phyloP scores from a whole-genome alignment of 2,113 vertebrate genomes.

The Numenius arquata region DNA sequence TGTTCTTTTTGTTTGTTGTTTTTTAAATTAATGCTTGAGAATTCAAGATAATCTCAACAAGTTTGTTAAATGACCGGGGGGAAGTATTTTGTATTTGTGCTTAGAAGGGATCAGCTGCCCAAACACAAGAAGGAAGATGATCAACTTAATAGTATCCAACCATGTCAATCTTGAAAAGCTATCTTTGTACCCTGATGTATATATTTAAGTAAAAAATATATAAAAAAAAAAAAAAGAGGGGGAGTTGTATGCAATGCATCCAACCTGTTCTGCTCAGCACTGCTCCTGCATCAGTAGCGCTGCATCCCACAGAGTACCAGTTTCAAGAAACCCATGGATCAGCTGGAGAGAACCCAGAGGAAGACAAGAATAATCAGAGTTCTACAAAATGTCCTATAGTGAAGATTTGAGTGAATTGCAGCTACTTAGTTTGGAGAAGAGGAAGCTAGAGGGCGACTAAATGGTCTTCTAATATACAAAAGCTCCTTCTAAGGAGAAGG shows the following conservation, averaged over 20 bases:
- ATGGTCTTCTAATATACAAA: not conserved
- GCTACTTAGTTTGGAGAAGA: not conserved
- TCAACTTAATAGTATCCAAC: not conserved
- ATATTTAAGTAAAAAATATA: not conserved
- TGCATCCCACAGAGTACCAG: not conserved
- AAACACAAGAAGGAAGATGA: not conserved
- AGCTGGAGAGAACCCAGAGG: not conserved
- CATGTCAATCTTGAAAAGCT: not conserved
- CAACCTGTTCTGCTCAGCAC: not conserved
- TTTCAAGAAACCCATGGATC: not conserved
- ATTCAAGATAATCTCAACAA: not conserved
- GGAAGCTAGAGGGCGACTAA: not conserved
- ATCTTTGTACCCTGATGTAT: not conserved
- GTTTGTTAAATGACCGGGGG: not conserved
- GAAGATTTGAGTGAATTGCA: not conserved
- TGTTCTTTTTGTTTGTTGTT: too few relatives aligned
- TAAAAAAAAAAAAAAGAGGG: too few relatives aligned
- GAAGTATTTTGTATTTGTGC: not conserved
- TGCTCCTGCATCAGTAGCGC: not conserved
- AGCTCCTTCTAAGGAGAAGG: not conserved
- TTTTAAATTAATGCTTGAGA: not conserved
- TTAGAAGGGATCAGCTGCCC: not conserved
- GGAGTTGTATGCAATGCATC: not conserved
- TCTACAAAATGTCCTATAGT: not conserved
- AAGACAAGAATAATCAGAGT: not conserved